Evolutionary conservation across 1,140 invertebrate genomes (phyloP), one percentile per base, ranked within the genome.

Genomic region (Monomorium pharaonis): DNA sequence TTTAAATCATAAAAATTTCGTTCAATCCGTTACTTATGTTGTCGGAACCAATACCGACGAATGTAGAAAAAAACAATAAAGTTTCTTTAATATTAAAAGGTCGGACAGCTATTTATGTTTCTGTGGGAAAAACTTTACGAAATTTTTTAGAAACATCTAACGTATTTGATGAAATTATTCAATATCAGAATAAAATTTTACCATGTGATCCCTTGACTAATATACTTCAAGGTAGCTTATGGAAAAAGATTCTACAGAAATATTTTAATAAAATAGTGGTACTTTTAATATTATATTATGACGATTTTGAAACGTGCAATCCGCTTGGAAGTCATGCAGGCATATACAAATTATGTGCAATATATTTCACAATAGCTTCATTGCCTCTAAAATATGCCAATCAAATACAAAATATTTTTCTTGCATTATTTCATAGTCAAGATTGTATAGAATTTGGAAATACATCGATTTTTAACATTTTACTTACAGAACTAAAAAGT

Each of bases 281-380:
- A 0, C 56, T 58, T 58, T 54, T 84, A 33, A 30, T 76, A 37
- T 47, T 76, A 2, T 76, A 84, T 58, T 44, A 42, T 37, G 47
- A 72, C 44, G 58, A 84, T 1, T 84, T 74, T 24, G 54, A 76
- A 27, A 76, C 74, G 14, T 81, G 87, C 30, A 90, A 90, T 80
- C 85, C 89, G 7, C 42, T 90, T 16, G 83, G 87, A 49, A 89
- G 62, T 75, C 89, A 87, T 24, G 84, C 85, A 89, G 86, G 89
- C 24, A 24, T 88, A 60, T 84, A 72, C 37, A 90, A 90, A 70
- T 37, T 85, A 14, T 80, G 85, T 37, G 69, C 60, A 21, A 76
- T 90, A 5, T 88, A 88, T 75, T 75, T 90, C 27, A 77, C 85
- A 49, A 60, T 90, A 56, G 76, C 87, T 37, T 88, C 81, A n/a